phyloP scores from a whole-genome alignment of 2,888 invertebrate species.

The Apotomis turbidana region DNA sequence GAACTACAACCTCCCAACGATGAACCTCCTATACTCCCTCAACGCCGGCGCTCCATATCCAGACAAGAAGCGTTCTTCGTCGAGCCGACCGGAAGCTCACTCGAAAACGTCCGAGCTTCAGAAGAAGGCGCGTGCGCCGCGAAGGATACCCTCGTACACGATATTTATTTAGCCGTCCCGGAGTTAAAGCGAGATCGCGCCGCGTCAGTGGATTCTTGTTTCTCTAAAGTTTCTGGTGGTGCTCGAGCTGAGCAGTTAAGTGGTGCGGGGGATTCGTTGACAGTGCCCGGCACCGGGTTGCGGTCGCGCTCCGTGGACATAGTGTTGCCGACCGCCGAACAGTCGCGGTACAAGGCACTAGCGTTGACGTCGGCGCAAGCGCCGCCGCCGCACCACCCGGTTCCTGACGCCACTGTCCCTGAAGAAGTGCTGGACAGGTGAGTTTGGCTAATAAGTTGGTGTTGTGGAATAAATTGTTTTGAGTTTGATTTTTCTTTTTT shows the following conservation, averaged over 20 bases:
- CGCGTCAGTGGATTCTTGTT: slow-evolving; percentile 94
- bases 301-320: slow-evolving; percentile 94
- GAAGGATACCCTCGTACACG: slow-evolving; percentile 83
- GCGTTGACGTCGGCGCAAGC: slow-evolving; percentile 85
- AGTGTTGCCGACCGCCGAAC: slow-evolving; percentile 92
- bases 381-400: slow-evolving; percentile 55
- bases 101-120: slow-evolving; percentile 87
- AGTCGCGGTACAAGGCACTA: slow-evolving; percentile 93
- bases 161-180: slow-evolving; percentile 91
- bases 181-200: slow-evolving; percentile 93
- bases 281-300: slow-evolving; percentile 89
- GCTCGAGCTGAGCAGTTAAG: slow-evolving; percentile 89
- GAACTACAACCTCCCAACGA: slow-evolving; percentile 83
- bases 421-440: slow-evolving; percentile 63
- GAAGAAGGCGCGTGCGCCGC: slow-evolving; percentile 66
- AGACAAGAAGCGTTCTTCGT: slow-evolving; percentile 93
- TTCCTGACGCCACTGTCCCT: slow-evolving; percentile 53
- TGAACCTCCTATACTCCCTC: slow-evolving; percentile 72
- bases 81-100: slow-evolving; percentile 87
- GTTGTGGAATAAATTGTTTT: slow-evolving; percentile 20
- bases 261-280: slow-evolving; percentile 84
- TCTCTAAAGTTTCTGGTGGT: slow-evolving; percentile 89
- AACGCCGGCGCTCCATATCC: slow-evolving; percentile 89
- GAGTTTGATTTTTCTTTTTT: neutral
- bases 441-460: slow-evolving; percentile 50